phyloP scores from a whole-genome alignment of 2,888 invertebrate genomes.

The Flabesymbios commensalis region DNA sequence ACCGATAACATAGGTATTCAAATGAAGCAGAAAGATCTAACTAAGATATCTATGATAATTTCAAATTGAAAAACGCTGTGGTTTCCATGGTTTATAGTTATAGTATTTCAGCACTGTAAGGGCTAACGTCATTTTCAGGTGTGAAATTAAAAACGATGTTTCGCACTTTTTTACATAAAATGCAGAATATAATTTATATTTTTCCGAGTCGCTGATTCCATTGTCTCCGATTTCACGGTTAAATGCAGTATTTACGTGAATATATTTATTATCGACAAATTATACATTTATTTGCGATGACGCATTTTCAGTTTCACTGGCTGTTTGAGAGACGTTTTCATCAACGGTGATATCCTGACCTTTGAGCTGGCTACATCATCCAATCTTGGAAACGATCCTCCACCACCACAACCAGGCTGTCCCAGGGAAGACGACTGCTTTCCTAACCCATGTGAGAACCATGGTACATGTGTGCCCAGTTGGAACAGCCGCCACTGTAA shows the following conservation, averaged over 20 bases:
- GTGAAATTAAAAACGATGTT: too few species aligned
- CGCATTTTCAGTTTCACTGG: constrained; percentile 46
- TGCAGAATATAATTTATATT: too few species aligned
- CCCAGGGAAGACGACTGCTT: constrained; percentile 43
- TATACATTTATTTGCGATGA: background rate
- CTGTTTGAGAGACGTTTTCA: constrained; percentile 45
- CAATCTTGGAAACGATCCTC: constrained; percentile 48
- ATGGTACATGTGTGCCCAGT: constrained; percentile 23
- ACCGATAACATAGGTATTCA: too few species aligned
- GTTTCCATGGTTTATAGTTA: too few species aligned
- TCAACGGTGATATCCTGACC: constrained; percentile 40
- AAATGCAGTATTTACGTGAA: background rate
- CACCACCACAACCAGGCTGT: constrained; percentile 43
- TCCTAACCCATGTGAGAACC: constrained; percentile 36
- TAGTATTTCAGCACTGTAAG: too few species aligned
- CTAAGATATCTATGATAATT: too few species aligned
- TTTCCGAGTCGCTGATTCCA: too few species aligned
- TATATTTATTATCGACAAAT: background rate
- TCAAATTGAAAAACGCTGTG: too few species aligned
- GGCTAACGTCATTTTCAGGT: too few species aligned
- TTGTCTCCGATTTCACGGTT: too few species aligned
- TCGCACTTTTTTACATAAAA: too few species aligned
- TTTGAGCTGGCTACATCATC: constrained; percentile 37
- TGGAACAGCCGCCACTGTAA: constrained; percentile 43
- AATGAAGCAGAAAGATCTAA: too few species aligned